Conservation (phyloP, 2,113 vertebrate species). For the Maccullochella peelii region DNA sequence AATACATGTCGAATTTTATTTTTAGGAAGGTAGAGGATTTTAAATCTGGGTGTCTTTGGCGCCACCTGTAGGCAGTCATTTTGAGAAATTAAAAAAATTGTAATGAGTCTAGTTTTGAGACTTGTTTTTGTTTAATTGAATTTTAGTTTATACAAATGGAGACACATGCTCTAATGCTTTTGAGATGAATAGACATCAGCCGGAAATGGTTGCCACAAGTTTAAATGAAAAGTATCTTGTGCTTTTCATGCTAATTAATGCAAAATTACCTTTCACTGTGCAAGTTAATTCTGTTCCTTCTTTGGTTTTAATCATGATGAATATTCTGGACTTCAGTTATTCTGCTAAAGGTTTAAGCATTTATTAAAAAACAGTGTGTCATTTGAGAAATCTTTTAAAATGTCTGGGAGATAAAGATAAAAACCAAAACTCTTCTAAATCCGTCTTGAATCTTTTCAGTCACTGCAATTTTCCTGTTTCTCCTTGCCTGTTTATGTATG, state of each 20-base stretch:
- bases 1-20: constrained; percentile 66
- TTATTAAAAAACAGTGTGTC: not conserved
- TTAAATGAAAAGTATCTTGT: not conserved
- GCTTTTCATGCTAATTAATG: constrained; percentile 2
- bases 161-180: not conserved
- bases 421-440: not conserved
- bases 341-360: not conserved
- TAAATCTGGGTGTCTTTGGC: constrained; percentile 83
- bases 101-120: constrained; percentile 59
- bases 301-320: not conserved
- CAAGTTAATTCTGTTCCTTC: constrained; percentile 4
- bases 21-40: constrained; percentile 72
- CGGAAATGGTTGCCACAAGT: not conserved
- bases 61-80: constrained; percentile 91
- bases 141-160: not conserved
- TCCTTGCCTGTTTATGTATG: not conserved
- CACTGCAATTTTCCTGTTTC: not conserved
- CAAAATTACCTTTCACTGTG: constrained; percentile 34
- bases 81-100: constrained; percentile 83
- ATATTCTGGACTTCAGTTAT: not conserved
- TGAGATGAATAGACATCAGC: not conserved
- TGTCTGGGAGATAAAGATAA: not conserved
- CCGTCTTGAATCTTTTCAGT: not conserved
- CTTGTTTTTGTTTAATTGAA: constrained; percentile 22
- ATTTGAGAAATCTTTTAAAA: not conserved